Percentiles rank a stretch among this genome's conserved stretches.
phyloP scores from a whole-genome alignment of 2,888 invertebrate genomes.

The Aproaerema taeniolella region DNA sequence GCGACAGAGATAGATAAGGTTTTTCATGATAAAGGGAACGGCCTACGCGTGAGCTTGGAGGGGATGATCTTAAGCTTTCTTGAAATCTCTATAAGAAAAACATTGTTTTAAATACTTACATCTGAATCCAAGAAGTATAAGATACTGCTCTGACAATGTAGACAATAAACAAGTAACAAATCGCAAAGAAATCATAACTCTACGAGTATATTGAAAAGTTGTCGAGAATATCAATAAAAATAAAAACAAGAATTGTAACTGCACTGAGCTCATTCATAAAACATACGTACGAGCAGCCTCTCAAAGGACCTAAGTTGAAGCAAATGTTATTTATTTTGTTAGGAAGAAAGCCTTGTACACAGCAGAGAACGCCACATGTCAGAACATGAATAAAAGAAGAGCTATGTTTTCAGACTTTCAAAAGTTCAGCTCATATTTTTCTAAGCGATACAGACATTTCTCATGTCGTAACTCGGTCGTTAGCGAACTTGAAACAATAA shows the following conservation, averaged over 20 bases:
- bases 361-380: conserved; percentile 70
- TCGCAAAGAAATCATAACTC: background rate
- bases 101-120: conserved; percentile 29
- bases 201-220: conserved; percentile 3
- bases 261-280: conserved; percentile 71
- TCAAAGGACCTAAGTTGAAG: conserved; percentile 72
- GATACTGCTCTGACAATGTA: too few species aligned
- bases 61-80: conserved; percentile 71
- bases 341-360: conserved; percentile 68
- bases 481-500: conserved; percentile 26
- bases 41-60: conserved; percentile 62
- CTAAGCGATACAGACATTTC: conserved; percentile 53
- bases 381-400: conserved; percentile 74
- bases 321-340: conserved; percentile 76
- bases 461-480: conserved; percentile 45
- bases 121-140: too few species aligned
- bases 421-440: conserved; percentile 66
- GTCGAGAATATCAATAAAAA: conserved; percentile 20
- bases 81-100: conserved; percentile 41
- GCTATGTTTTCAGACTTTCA: conserved; percentile 70
- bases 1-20: conserved; percentile 63
- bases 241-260: conserved; percentile 39
- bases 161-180: too few species aligned
- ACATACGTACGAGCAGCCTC: conserved; percentile 59
- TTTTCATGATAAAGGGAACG: conserved; percentile 68